Percentiles rank a stretch among this genome's conserved stretches.
phyloP scores from a whole-genome alignment of 2,113 vertebrate genomes.

The Heterochromis multidens region DNA sequence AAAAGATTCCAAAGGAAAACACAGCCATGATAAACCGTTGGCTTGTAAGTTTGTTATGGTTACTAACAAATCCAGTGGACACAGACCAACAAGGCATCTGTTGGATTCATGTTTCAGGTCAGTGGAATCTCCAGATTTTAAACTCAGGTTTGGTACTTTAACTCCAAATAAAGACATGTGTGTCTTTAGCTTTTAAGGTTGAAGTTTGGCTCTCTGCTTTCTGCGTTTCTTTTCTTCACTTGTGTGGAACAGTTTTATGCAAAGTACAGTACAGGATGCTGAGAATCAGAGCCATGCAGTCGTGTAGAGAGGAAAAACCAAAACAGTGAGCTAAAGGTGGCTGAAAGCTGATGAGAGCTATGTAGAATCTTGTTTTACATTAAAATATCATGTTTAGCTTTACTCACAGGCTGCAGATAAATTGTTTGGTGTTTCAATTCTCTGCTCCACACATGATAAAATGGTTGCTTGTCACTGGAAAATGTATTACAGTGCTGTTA shows the following conservation, averaged over 20 bases:
- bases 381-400: not conserved
- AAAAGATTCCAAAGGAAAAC: not conserved
- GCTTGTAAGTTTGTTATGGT: not conserved
- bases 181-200: not conserved
- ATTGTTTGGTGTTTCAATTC: not conserved
- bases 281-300: not conserved
- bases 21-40: not conserved
- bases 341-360: not conserved
- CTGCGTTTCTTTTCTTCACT: not conserved
- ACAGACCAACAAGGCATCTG: not conserved
- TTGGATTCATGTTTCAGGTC: not conserved
- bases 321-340: not conserved
- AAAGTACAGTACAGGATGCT: too few relatives aligned
- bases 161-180: not conserved
- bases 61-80: not conserved
- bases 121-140: not conserved
- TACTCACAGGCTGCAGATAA: not conserved
- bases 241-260: not conserved
- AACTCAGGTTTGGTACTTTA: not conserved
- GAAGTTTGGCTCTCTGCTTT: not conserved
- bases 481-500: not conserved
- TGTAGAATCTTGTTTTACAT: not conserved
- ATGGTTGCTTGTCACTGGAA: not conserved
- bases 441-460: not conserved
- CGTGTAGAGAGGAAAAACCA: not conserved